Evolutionary conservation across 2,113 vertebrate species (phyloP), one percentile per base, ranked within the genome.

Genomic region (Anhinga anhinga): DNA sequence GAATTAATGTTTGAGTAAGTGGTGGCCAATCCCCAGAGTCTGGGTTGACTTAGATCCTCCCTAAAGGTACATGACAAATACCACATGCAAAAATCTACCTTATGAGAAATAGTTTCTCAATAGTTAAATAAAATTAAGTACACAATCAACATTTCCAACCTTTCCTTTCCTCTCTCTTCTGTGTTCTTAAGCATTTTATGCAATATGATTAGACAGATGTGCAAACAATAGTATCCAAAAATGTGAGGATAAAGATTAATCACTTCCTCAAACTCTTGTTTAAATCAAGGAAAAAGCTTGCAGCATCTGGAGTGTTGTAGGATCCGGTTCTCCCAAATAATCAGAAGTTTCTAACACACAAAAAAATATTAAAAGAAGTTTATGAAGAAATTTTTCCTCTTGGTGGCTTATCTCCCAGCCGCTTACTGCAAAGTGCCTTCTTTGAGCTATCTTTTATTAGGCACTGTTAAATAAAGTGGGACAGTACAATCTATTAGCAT

Each of bases 131-230:
- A 34, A 82, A 82, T 80, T 88, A 82, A 82, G 45, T 44, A 38
- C 32, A 89, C 25, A 66, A 66, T 70, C 42, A 95, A 77, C 38
- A 91, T 47, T 91, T 81, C 56, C 47, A 96, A 8, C 63, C 85
- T 91, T 94, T 94, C 15, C 15, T 91, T 95, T 27, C 26, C 50
- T 73, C 45, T 91, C 36, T 86, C 55, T 77, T 88, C 59, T 91
- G 55, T 93, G 74, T 88, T 93, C 62, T 90, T 93, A 95, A 90
- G 81, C 66, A 90, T 95, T 94, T 90, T 67, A 88, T 77, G 67
- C 53, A 70, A 88, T 86, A 89, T 87, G 62, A 93, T 80, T 91
- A 70, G 63, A 83, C 93, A 93, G 95, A 95, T 96, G 94, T 93
- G 71, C 74, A 95, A 95, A 92, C 55, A 88, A 84, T 62, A 22